A percentile compares a stretch with the other conserved stretches of the same genome.
phyloP scores from a whole-genome alignment of 1,140 invertebrate species.

The Gryllus bimaculatus region DNA sequence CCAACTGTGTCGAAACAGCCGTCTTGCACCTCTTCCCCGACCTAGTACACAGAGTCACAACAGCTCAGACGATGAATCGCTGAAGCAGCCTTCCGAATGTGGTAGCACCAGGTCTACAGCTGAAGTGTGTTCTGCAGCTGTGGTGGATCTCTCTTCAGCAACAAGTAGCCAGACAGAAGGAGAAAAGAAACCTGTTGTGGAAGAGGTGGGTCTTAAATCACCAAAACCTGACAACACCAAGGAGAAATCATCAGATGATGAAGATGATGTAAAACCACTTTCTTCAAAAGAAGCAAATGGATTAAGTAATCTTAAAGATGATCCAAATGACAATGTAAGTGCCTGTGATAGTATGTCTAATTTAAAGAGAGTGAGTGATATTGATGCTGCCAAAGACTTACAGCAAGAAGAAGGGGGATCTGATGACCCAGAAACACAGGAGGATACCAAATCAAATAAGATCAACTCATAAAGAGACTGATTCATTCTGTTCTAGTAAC shows the following conservation, averaged over 20 bases:
- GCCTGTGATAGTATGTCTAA: slow-evolving; percentile 20
- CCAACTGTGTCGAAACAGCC: slow-evolving; percentile 46
- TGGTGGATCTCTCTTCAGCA: slow-evolving; percentile 13
- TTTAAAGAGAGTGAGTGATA: slow-evolving; percentile 16
- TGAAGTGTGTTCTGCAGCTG: background rate
- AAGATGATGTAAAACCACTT: background rate
- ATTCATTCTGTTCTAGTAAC: slow-evolving; percentile 14
- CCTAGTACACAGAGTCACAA: background rate
- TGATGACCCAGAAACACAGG: slow-evolving; percentile 11
- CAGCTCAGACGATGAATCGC: slow-evolving; percentile 18
- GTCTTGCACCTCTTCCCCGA: slow-evolving; percentile 13
- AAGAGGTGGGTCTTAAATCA: background rate
- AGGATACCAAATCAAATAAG: slow-evolving; percentile 20
- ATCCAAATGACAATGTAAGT: slow-evolving; percentile 16
- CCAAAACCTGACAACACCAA: slow-evolving; percentile 8
- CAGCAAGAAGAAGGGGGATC: slow-evolving; percentile 15
- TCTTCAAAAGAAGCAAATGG: slow-evolving; percentile 7
- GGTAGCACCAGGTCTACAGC: background rate
- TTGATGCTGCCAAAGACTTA: slow-evolving; percentile 19
- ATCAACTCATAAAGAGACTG: slow-evolving; percentile 21
- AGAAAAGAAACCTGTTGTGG: background rate
- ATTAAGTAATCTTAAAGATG: slow-evolving; percentile 7
- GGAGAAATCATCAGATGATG: background rate
- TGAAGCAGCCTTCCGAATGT: background rate
- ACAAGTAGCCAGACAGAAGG: slow-evolving; percentile 1